Conservation (phyloP, 2,113 vertebrate species). For the Podarcis muralis region DNA sequence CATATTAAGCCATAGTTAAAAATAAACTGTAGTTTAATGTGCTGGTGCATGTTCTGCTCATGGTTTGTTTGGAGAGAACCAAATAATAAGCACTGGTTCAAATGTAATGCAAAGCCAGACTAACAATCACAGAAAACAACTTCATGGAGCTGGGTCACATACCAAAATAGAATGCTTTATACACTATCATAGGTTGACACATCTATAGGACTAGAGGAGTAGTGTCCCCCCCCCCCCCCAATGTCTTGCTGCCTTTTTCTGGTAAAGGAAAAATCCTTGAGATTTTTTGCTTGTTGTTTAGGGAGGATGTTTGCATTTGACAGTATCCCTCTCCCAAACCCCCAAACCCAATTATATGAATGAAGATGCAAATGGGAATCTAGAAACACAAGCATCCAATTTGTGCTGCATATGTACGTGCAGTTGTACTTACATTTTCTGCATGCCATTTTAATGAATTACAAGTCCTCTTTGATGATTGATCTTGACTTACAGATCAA, state of each 20-base stretch:
- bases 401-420: not conserved
- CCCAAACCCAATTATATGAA: not conserved
- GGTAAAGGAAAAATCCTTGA: not conserved
- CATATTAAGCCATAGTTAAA: no score
- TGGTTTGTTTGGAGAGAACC: no score
- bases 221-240: not conserved
- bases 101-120: not conserved
- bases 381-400: fast-evolving
- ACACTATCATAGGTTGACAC: not conserved
- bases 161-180: not conserved
- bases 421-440: constrained; percentile 24
- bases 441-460: not conserved
- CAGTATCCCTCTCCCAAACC: not conserved
- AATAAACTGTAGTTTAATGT: no score
- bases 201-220: not conserved
- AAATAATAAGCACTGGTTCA: no score
- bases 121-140: no score
- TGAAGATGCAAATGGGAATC: not conserved
- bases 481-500: not conserved
- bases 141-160: no score
- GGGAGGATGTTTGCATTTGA: not conserved
- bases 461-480: constrained; percentile 35
- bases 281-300: not conserved
- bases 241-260: not conserved
- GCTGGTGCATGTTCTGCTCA: no score